These are phyloP conservation scores for Drosophila parthenogenetica DNA, from an alignment of 2,888 invertebrate genomes.

Conservation along the genomic window DNA sequence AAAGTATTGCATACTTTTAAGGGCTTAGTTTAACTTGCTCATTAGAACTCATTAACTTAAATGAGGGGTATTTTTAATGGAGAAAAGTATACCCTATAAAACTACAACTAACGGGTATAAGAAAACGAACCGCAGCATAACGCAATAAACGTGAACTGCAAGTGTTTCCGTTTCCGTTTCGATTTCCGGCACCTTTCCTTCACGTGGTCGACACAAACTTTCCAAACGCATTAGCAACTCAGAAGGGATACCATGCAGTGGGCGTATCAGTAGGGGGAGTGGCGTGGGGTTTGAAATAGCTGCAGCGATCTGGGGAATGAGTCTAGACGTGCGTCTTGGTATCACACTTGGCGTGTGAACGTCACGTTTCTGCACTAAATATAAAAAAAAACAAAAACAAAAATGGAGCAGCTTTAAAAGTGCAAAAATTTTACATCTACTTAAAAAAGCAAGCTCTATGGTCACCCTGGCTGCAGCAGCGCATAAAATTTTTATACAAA, in stretches of 20 bases:
- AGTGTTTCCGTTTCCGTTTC: conserved; percentile 77
- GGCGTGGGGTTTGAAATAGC: conserved; percentile 17
- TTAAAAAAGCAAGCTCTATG: too few relatives aligned
- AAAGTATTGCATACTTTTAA: too few relatives aligned
- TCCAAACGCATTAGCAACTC: conserved; percentile 70
- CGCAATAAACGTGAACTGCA: conserved; percentile 67
- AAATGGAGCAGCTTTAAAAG: conserved; percentile 35
- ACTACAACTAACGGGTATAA: neutral
- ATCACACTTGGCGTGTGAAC: conserved; percentile 36
- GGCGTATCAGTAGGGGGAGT: too few relatives aligned
- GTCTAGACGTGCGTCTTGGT: conserved; percentile 3
- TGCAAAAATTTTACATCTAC: too few relatives aligned
- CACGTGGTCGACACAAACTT: conserved; percentile 63
- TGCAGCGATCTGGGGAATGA: conserved; percentile 13
- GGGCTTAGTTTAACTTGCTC: too few relatives aligned
- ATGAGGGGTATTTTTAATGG: too few relatives aligned
- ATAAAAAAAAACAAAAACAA: too few relatives aligned
- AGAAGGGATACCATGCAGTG: neutral
- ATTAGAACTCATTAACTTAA: too few relatives aligned
- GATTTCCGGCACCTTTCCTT: conserved; percentile 69
- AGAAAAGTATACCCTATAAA: neutral
- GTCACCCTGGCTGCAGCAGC: conserved; percentile 44
- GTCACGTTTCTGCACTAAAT: conserved; percentile 73
- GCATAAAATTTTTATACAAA: too few relatives aligned
- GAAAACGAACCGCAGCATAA: conserved; percentile 67